These are phyloP conservation scores for Luidia sarsii DNA, from an alignment of 53 echinoderm and acorn worm species.

Conservation along the genomic window DNA sequence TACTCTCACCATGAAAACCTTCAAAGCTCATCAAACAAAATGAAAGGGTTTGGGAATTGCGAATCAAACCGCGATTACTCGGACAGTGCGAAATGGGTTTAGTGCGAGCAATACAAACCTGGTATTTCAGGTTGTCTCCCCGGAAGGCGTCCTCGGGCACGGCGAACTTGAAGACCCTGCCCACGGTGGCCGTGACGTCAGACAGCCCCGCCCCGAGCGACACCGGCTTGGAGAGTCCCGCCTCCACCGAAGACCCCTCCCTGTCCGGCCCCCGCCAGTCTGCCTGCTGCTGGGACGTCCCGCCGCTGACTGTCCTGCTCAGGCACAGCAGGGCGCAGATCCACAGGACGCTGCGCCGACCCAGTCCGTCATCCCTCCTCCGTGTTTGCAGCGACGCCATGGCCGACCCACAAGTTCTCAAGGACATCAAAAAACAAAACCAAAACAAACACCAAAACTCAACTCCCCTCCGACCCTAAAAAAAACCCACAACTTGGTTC, in stretches of 20 bases:
- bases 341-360: constrained; percentile 36
- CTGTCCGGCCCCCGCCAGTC: constrained; percentile 27
- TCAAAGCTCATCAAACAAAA: neutral
- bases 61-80: too few relatives aligned
- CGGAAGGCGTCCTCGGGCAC: constrained; percentile 92
- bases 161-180: constrained; percentile 84
- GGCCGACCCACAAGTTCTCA: too few relatives aligned
- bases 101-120: constrained; percentile 91
- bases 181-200: constrained; percentile 83
- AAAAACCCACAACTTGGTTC: too few relatives aligned
- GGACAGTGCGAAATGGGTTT: too few relatives aligned
- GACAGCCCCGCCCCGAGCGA: constrained; percentile 81
- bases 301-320: constrained; percentile 37
- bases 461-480: too few relatives aligned
- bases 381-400: neutral
- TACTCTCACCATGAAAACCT: too few relatives aligned
- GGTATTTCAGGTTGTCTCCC: constrained; percentile 83
- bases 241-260: neutral
- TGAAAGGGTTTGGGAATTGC: neutral
- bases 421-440: too few relatives aligned
- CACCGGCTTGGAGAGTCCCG: constrained; percentile 72
- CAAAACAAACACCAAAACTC: too few relatives aligned
- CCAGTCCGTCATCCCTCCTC: neutral
- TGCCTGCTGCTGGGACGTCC: neutral
- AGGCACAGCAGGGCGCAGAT: constrained; percentile 23